Conservation (phyloP, 2,113 vertebrate species). For the Stomatorhinus ivindoensis region DNA sequence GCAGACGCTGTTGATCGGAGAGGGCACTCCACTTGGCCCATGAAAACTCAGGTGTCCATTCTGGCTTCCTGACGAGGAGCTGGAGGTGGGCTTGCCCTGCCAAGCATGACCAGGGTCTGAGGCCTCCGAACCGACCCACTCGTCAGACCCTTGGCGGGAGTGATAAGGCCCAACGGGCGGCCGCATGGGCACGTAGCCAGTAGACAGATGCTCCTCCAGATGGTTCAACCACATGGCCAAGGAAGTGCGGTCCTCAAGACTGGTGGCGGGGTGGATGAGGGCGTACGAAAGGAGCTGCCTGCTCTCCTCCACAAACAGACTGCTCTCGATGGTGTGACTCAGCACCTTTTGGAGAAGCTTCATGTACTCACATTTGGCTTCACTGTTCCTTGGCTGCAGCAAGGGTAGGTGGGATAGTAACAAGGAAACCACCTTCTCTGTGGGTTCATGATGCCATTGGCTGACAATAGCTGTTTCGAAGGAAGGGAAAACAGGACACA, state of each 20-base stretch:
- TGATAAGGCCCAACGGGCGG: slow-evolving; percentile 66
- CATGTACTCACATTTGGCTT: slow-evolving; percentile 94
- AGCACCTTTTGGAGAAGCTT: slow-evolving; percentile 86
- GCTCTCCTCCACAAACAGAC: slow-evolving; percentile 87
- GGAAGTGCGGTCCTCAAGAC: slow-evolving; percentile 84
- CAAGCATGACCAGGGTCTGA: slow-evolving; percentile 67
- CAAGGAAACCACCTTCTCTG: slow-evolving; percentile 82
- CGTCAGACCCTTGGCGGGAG: slow-evolving; percentile 77
- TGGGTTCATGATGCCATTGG: slow-evolving; percentile 88
- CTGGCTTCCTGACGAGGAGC: slow-evolving; percentile 64
- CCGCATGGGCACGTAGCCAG: slow-evolving; percentile 58
- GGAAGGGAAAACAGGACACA: neutral
- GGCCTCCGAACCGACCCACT: slow-evolving; percentile 70
- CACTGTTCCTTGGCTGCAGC: slow-evolving; percentile 83
- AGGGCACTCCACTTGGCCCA: slow-evolving; percentile 63
- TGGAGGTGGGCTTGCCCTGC: slow-evolving; percentile 73
- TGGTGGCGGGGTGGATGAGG: slow-evolving; percentile 91
- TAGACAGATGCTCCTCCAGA: slow-evolving; percentile 80
- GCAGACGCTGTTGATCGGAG: slow-evolving; percentile 71
- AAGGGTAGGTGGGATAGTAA: slow-evolving; percentile 84
- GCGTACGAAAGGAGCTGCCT: slow-evolving; percentile 89
- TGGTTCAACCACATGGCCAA: slow-evolving; percentile 89
- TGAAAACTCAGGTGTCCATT: slow-evolving; percentile 82
- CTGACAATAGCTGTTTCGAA: slow-evolving; percentile 69
- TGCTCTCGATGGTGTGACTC: slow-evolving; percentile 90